A percentile compares a stretch with the other conserved stretches of the same genome.
phyloP scores from a whole-genome alignment of 1,140 invertebrate species.

The Bicyclus anynana region DNA sequence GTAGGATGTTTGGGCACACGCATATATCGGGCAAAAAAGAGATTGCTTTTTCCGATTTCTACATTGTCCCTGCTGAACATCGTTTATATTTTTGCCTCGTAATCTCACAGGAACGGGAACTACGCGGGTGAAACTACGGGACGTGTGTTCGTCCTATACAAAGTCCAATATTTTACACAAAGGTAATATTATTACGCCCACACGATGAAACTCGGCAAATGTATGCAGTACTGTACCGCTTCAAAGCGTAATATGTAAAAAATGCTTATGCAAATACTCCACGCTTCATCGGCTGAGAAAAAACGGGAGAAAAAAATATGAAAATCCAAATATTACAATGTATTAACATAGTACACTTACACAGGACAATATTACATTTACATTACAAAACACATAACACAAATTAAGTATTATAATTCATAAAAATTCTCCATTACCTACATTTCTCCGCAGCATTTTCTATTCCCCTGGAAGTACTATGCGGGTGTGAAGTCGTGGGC shows the following conservation, averaged over 20 bases:
- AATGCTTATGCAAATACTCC: slow-evolving; percentile 26
- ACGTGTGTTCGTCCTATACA: neutral
- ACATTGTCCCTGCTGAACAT: too few relatives aligned
- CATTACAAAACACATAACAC: slow-evolving; percentile 19
- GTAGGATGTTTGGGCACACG: too few relatives aligned
- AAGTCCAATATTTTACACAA: neutral
- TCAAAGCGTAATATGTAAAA: slow-evolving; percentile 22
- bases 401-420: neutral
- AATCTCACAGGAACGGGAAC: too few relatives aligned
- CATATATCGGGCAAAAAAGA: too few relatives aligned
- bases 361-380: slow-evolving; percentile 22
- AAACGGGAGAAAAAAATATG: slow-evolving; percentile 8
- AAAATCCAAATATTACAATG: slow-evolving; percentile 19
- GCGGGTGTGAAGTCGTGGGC: too few relatives aligned
- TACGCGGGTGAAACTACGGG: too few relatives aligned
- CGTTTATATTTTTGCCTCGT: too few relatives aligned
- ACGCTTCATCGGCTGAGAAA: slow-evolving; percentile 15
- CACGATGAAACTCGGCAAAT: slow-evolving; percentile 19
- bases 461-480: too few relatives aligned
- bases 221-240: slow-evolving; percentile 19
- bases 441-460: too few relatives aligned
- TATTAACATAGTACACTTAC: slow-evolving; percentile 13
- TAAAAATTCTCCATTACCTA: too few relatives aligned
- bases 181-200: slow-evolving; percentile 8
- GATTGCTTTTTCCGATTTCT: too few relatives aligned